Evolutionary conservation across 2,113 vertebrate genomes (phyloP).

Genomic region (Pyxicephalus adspersus): DNA sequence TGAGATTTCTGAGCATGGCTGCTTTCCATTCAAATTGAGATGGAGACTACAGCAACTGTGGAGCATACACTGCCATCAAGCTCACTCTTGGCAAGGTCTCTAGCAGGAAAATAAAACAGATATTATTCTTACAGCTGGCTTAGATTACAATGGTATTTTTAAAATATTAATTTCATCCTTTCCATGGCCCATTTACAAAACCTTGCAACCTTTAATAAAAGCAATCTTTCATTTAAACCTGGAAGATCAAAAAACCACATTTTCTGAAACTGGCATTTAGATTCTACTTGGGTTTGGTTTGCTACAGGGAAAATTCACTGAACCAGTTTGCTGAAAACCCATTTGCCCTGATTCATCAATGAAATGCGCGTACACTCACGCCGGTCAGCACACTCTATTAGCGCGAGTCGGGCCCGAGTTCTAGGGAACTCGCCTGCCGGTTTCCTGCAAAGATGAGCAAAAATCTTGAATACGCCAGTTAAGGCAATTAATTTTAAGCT

Average conservation of each 20-base stretch:
- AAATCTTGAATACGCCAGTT: too few species aligned
- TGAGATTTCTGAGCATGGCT: slow-evolving; percentile 57
- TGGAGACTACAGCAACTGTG: slow-evolving; percentile 27
- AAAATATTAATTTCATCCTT: slow-evolving; percentile 41
- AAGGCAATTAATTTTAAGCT: too few species aligned
- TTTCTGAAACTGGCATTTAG: background rate
- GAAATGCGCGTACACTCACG: too few species aligned
- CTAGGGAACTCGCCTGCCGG: too few species aligned
- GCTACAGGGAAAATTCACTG: too few species aligned
- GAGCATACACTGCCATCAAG: slow-evolving; percentile 28
- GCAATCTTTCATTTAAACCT: slow-evolving; percentile 48
- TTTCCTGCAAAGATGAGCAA: too few species aligned
- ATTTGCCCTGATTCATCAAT: too few species aligned
- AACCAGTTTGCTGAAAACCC: too few species aligned
- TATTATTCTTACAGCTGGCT: slow-evolving; percentile 57
- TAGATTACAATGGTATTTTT: slow-evolving; percentile 32
- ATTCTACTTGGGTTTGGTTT: background rate
- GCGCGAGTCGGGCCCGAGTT: too few species aligned
- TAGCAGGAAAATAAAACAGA: slow-evolving; percentile 43
- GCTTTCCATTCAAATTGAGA: slow-evolving; percentile 51
- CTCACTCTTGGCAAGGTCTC: background rate
- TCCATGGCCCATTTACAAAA: slow-evolving; percentile 46
- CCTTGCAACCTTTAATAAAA: slow-evolving; percentile 45
- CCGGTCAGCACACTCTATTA: too few species aligned
- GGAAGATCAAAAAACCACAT: background rate